Evolutionary conservation across 2,888 invertebrate genomes (phyloP).

Genomic region (Sarcophaga rosellei): DNA sequence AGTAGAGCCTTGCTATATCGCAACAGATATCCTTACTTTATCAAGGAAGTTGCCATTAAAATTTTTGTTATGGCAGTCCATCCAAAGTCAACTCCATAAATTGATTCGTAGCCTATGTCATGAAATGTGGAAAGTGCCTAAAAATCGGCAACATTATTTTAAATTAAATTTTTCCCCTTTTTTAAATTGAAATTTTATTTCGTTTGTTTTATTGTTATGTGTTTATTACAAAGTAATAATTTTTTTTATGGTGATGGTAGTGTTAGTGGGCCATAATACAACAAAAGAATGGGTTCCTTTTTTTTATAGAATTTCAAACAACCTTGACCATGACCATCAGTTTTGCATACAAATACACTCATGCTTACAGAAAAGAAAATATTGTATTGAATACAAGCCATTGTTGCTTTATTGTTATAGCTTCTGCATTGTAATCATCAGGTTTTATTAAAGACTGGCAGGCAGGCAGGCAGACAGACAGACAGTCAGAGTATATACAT

Average conservation of each 20-base stretch:
- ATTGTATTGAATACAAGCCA: slow-evolving; percentile 6
- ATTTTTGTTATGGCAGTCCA: no score
- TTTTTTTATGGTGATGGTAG: not conserved
- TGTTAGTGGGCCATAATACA: not conserved
- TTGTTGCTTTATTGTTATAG: slow-evolving; percentile 25
- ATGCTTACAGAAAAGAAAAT: not conserved
- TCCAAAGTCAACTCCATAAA: no score
- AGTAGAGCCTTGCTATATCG: no score
- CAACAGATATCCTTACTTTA: no score
- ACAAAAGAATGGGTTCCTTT: not conserved
- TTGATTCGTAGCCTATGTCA: no score
- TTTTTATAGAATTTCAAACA: not conserved
- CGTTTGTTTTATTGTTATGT: not conserved
- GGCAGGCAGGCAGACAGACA: not conserved
- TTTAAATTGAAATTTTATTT: no score
- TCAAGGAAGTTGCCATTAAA: no score
- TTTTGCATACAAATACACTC: not conserved
- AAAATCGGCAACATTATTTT: not conserved
- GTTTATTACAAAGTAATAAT: not conserved
- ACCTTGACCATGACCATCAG: slow-evolving; percentile 45
- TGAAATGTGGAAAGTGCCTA: not conserved
- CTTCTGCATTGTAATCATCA: slow-evolving; percentile 5
- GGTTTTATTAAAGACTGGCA: slow-evolving; percentile 6
- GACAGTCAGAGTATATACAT: no score
- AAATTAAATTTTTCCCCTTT: no score